Conservation (phyloP, 1,140 invertebrate genomes). For the Eulimnadia texana region DNA sequence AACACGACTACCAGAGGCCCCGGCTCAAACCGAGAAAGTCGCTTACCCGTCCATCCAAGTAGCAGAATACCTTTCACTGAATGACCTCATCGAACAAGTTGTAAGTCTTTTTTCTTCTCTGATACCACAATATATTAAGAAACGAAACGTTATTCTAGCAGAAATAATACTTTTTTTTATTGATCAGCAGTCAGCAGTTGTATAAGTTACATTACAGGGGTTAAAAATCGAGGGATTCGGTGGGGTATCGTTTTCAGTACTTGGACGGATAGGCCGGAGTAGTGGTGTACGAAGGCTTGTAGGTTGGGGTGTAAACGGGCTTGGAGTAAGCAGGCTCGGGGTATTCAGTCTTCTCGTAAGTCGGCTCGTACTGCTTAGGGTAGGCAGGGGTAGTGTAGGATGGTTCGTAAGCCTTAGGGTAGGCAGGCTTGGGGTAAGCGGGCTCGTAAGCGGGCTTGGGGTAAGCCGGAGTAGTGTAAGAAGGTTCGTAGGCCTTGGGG, state of each 20-base stretch:
- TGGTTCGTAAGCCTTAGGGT: neutral
- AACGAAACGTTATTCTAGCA: no score
- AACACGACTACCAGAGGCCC: conserved; percentile 28
- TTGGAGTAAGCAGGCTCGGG: neutral
- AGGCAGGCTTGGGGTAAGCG: neutral
- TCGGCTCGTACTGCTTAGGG: neutral
- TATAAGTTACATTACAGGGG: neutral
- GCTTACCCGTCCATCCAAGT: conserved; percentile 25
- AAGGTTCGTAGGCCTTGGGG: neutral
- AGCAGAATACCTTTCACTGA: conserved; percentile 23
- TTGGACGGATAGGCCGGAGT: neutral
- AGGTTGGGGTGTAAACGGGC: neutral
- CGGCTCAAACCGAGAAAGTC: conserved; percentile 23
- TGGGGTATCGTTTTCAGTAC: neutral
- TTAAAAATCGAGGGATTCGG: neutral
- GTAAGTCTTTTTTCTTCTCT: neutral
- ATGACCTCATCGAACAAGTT: conserved; percentile 10
- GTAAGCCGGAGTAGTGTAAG: neutral
- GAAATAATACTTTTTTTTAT: no score
- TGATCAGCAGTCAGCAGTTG: neutral
- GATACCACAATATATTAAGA: neutral
- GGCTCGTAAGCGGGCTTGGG: neutral
- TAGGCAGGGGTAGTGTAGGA: neutral
- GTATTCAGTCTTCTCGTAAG: neutral
- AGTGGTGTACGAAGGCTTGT: neutral